Conservation (phyloP, 2,797 vertebrate species). For the Acridotheres tristis region DNA sequence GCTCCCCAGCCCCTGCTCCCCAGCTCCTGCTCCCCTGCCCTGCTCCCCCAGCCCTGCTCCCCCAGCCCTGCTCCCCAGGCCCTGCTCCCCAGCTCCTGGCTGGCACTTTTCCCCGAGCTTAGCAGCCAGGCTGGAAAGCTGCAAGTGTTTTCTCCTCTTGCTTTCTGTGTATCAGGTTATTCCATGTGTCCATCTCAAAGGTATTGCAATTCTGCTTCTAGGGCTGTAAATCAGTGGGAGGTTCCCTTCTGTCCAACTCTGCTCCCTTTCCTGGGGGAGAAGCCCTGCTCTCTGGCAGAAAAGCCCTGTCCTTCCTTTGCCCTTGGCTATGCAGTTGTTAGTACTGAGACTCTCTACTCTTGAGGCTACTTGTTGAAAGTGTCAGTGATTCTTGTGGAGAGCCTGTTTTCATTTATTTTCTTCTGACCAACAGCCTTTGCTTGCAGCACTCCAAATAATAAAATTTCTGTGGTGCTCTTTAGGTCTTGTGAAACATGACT, state of each 20-base stretch:
- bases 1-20: too few relatives aligned
- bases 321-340: not conserved
- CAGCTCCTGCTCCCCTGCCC: too few relatives aligned
- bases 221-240: not conserved
- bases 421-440: not conserved
- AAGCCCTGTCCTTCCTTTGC: not conserved
- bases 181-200: not conserved
- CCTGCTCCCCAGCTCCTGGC: not conserved
- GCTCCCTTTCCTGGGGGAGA: not conserved
- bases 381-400: not conserved
- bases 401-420: constrained; percentile 1
- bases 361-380: constrained; percentile 6
- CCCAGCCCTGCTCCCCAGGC: too few relatives aligned
- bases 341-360: not conserved
- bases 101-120: not conserved
- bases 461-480: constrained; percentile 21
- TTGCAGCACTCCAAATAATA: constrained; percentile 9
- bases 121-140: not conserved
- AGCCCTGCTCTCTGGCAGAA: not conserved
- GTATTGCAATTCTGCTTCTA: not conserved
- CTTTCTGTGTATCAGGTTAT: not conserved
- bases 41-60: too few relatives aligned
- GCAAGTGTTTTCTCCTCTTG: not conserved
- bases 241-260: not conserved
- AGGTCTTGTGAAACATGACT: constrained; percentile 24